Evolutionary conservation across 1,140 invertebrate species (phyloP).

Genomic region (Phenacoccus solenopsis): DNA sequence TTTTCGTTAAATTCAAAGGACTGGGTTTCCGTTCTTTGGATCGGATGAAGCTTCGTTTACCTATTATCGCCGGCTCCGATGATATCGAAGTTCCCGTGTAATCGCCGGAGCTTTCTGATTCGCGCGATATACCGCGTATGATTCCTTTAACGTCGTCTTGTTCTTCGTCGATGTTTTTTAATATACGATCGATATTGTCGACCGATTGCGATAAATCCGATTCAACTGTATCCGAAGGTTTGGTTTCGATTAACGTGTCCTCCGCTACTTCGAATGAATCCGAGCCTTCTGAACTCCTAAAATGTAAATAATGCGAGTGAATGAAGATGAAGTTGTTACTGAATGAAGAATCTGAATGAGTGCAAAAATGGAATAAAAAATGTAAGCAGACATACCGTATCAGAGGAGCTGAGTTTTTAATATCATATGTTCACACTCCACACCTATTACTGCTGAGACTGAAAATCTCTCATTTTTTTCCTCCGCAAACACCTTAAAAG

Average conservation of each 20-base stretch:
- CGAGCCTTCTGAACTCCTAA: background rate
- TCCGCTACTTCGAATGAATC: background rate
- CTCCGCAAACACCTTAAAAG: too few species aligned
- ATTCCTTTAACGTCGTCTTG: background rate
- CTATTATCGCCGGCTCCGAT: background rate
- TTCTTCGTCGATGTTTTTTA: conserved; percentile 10
- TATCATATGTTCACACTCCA: too few species aligned
- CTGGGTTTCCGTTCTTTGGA: background rate
- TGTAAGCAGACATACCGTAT: too few species aligned
- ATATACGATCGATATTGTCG: conserved; percentile 9
- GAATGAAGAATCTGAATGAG: too few species aligned
- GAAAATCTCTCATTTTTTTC: too few species aligned
- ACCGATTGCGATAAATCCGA: background rate
- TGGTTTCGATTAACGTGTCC: background rate
- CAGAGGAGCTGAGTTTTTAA: too few species aligned
- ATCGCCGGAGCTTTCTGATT: conserved; percentile 20
- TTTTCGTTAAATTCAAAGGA: background rate
- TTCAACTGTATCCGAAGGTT: background rate
- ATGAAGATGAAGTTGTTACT: too few species aligned
- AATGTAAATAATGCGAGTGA: background rate
- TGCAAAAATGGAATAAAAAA: too few species aligned
- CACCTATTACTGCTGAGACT: too few species aligned
- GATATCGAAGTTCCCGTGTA: background rate
- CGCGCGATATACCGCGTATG: conserved; percentile 9
- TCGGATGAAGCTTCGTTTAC: background rate